Base-by-base conservation (phyloP, 1,140 invertebrate species). In the Anastrepha obliqua region DNA sequence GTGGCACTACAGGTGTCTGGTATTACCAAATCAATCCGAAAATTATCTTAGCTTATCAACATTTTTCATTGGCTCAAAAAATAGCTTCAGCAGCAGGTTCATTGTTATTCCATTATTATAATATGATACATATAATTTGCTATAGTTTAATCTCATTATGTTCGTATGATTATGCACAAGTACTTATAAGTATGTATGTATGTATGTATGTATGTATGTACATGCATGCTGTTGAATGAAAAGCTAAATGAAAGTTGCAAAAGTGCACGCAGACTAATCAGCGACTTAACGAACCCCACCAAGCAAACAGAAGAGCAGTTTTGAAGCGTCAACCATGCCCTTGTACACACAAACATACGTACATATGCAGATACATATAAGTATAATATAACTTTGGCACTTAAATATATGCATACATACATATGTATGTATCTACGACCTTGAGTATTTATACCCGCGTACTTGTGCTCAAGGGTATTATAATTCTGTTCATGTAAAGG, bases 211-310 rank as follows among this genome's bases (percentile, higher is more conserved):
- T 47, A 44, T 70, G 39, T 74, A 15, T 74, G 42, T 74, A n/a
- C 44, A 15, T 74, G 42, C 44, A n/a, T 2, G 9, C 1, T 44
- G 17, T 44, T 74, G 13, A n/a, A 74, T 42, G 67, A 74, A 74
- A 74, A 47, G 67, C 42, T 39, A 74, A 74, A 74, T 74, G 67
- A 74, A 74, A 74, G 67, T 74, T 74, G 42, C 67, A 39, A 74
- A 74, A 74, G 39, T 13, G 67, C 15, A 42, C 67, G 42, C 67
- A 42, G 3, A 13, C 42, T 15, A 47, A 70, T 70, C 67, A 70
- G 39, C 9, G 11, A 5, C 67, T 70, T 39, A 4, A 39, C 42
- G 67, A 42, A 17, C 17, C 29, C 20, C 29, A 39, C 11, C 65
- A 42, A 3, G 65, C 39, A 42, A 67, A 13, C 3, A 67, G 11